Base-by-base conservation (phyloP, 2,888 invertebrate species). In the Rhaphigaster nebulosa region DNA sequence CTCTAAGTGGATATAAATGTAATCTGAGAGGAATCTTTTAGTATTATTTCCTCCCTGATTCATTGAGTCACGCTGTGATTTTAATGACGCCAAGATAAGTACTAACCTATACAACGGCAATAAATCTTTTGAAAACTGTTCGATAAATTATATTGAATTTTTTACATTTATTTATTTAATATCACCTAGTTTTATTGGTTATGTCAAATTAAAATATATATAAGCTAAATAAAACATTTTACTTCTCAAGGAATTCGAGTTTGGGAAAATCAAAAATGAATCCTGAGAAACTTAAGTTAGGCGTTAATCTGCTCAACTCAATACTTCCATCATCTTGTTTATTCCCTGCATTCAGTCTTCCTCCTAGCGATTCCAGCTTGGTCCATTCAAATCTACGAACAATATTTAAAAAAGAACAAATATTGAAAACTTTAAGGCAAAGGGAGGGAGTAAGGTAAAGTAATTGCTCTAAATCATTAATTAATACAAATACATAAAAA, bases 251-350 rank as follows among this genome's bases (percentile, higher is more conserved):
- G 84, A 84, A 45, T 84, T 84, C 45, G n/a, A 84, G 45, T n/a
- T 84, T 84, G 4, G 84, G 84, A n/a, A 84, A 84, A 50, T 84
- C 84, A 84, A 84, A 84, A 84, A 84, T 84, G 45, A 84, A 84
- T 50, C 84, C 84, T 50, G 84, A 84, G n/a, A 84, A 84, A 50
- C 84, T 84, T 18, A 84, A 45, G 18, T 84, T 84, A 13, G 84
- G 84, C 18, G 84, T n/a, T 50, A 84, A 50, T 84, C 84, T 84
- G 45, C n/a, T 50, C 45, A 84, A 6, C 23, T 50, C 84, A 45
- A 45, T 84, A 50, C n/a, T 50, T n/a, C 45, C 84, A 50, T 84
- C 84, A n/a, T 84, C 84, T 50, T 45, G 84, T 45, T 84, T 84
- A 84, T 84, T 84, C 23, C n/a, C 45, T n/a, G 41, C 13, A 84